These are phyloP conservation scores for Psittacula cyanocephala DNA, from an alignment of 2,113 vertebrate species.

Conservation along the genomic window DNA sequence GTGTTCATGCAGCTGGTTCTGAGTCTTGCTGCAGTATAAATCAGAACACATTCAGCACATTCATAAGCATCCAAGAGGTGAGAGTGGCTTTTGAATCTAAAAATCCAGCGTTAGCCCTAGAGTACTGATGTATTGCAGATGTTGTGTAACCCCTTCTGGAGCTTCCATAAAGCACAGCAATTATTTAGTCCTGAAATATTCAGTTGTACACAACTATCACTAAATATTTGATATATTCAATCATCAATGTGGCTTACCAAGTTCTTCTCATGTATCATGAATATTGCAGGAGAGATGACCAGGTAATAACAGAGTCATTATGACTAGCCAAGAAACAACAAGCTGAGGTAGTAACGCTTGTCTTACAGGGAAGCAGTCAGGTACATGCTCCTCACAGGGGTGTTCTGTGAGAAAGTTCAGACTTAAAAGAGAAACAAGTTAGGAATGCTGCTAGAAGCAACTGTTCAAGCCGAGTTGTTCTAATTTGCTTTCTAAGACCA, in stretches of 20 bases:
- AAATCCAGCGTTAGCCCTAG: neutral
- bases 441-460: neutral
- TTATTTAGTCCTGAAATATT: constrained; percentile 21
- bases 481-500: neutral
- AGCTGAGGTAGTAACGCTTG: neutral
- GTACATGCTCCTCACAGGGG: rapidly evolving
- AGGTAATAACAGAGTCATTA: neutral
- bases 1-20: rapidly evolving
- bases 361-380: neutral
- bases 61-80: neutral
- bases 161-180: neutral
- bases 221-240: constrained; percentile 33
- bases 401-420: neutral
- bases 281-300: neutral
- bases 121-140: neutral
- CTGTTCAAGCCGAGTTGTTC: neutral
- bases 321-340: neutral
- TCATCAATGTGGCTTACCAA: neutral
- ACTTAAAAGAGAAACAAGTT: neutral
- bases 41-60: neutral
- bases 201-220: neutral
- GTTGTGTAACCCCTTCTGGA: neutral
- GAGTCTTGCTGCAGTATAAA: neutral
- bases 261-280: neutral
- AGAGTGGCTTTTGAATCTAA: neutral